Evolutionary conservation across 1,140 invertebrate species (phyloP), one percentile per base, ranked within the genome.

Genomic region (Bombus impatiens): DNA sequence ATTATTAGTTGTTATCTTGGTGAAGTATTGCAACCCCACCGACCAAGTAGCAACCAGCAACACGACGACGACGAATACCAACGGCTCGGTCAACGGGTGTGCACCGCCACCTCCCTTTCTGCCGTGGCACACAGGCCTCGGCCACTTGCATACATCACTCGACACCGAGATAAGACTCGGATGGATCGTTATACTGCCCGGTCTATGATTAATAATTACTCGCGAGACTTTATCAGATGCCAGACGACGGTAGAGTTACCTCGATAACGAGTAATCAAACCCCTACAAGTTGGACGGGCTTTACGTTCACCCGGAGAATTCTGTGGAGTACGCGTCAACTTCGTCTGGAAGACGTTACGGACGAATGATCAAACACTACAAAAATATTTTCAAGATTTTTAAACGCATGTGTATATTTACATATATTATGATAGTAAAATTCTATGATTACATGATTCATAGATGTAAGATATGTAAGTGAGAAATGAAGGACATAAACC

Each of bases 161-260:
- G 93, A 92, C 91, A 93, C 92, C 91, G 86, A 94, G 94, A 94
- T 95, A 95, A 95, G 94, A 94, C 93, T 94, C 91, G 92, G 92
- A 94, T 94, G 94, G 94, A 95, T 95, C 93, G 94, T 93, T 95
- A 94, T 93, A 93, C 93, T 89, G 91, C 89, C 92, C 92, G 91
- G 91, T 93, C 94, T 95, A 95, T 95, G 94, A 95, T 95, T 95
- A 95, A 94, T 95, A 95, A 95, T 95, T 95, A 95, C 93, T 94
- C 92, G 93, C 88, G 86, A 82, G 90, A 86, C 92, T 92, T 94
- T 94, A 94, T 95, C 94, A 94, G 93, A 94, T 94, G 89, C 89
- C 92, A 93, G 92, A 93, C 93, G 92, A 93, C 92, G 93, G 88
- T 93, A 90, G 93, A 94, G 92, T 93, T 94, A 92, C 93, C 92